These are phyloP conservation scores for Auanema sp. DNA, from an alignment of 2,888 invertebrate genomes.

Conservation along the genomic window DNA sequence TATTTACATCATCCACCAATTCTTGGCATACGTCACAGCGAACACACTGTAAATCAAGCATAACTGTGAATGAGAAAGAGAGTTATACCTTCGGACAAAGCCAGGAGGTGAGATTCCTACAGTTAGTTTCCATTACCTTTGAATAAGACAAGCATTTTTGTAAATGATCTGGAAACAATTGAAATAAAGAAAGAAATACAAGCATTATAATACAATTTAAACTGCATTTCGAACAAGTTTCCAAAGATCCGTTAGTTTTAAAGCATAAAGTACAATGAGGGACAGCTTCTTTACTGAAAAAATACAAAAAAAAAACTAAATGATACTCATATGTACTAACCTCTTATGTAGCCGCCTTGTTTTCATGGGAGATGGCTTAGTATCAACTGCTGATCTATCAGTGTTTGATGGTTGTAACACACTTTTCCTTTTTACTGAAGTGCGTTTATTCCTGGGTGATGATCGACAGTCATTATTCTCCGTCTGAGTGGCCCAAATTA, in stretches of 20 bases:
- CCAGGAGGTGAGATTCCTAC: conserved; percentile 10
- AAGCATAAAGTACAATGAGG: conserved; percentile 21
- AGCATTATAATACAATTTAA: conserved; percentile 8
- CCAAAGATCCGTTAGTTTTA: conserved; percentile 13
- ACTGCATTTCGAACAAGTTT: conserved; percentile 9
- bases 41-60: conserved; percentile 24
- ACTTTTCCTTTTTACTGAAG: too few relatives aligned
- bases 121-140: background rate
- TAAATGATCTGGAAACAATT: conserved; percentile 18
- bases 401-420: too few relatives aligned
- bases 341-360: conserved; percentile 19
- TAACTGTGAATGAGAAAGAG: background rate
- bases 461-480: too few relatives aligned
- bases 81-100: conserved; percentile 16
- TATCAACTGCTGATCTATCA: too few relatives aligned
- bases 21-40: conserved; percentile 19
- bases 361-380: conserved; percentile 15
- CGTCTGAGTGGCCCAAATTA: too few relatives aligned
- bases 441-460: too few relatives aligned
- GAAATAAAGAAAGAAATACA: background rate
- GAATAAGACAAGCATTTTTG: conserved; percentile 5
- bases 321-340: conserved; percentile 5
- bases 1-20: conserved; percentile 35
- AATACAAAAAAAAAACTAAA: background rate
- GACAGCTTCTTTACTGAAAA: conserved; percentile 10